A percentile compares a stretch with the other conserved stretches of the same genome.
Evolutionary conservation across 1,140 invertebrate genomes (phyloP).

Genomic region (Drosophila parabipectinata): DNA sequence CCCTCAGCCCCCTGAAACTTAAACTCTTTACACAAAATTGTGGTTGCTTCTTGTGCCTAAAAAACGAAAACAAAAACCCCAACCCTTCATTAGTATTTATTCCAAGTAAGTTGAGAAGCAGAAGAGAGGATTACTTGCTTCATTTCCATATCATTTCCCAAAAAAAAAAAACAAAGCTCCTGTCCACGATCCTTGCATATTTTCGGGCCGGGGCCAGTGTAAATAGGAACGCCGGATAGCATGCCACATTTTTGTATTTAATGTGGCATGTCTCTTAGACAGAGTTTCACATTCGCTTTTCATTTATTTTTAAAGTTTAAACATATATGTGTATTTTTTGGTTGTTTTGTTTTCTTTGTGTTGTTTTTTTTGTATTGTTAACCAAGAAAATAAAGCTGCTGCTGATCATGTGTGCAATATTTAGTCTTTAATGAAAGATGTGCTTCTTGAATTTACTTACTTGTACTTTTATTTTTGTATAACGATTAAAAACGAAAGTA

Average conservation of each 20-base stretch:
- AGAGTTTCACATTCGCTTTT: constrained; percentile 23
- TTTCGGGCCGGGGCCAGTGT: constrained; percentile 3
- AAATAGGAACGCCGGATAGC: constrained; percentile 6
- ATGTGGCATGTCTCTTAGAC: neutral
- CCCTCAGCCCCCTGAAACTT: neutral
- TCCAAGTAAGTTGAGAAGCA: constrained; percentile 11
- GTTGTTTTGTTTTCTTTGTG: constrained; percentile 17
- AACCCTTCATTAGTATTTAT: constrained; percentile 47
- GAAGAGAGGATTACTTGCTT: neutral
- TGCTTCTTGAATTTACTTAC: constrained; percentile 45
- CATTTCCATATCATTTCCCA: constrained; percentile 4
- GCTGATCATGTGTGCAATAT: constrained; percentile 53
- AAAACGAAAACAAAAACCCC: neutral
- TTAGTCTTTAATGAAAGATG: constrained; percentile 38
- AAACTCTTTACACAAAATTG: constrained; percentile 30
- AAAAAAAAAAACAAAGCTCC: neutral
- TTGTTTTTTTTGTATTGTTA: constrained; percentile 29
- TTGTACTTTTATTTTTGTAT: constrained; percentile 31
- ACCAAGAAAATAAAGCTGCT: constrained; percentile 36
- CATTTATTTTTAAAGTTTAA: constrained; percentile 34
- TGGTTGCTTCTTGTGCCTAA: constrained; percentile 45
- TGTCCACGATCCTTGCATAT: constrained; percentile 21
- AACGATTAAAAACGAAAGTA: constrained; percentile 61
- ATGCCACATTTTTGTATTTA: constrained; percentile 9
- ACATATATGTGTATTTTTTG: neutral